Evolutionary conservation across 2,888 invertebrate genomes (phyloP), one percentile per base, ranked within the genome.

Genomic region (Cheilosia grossa): DNA sequence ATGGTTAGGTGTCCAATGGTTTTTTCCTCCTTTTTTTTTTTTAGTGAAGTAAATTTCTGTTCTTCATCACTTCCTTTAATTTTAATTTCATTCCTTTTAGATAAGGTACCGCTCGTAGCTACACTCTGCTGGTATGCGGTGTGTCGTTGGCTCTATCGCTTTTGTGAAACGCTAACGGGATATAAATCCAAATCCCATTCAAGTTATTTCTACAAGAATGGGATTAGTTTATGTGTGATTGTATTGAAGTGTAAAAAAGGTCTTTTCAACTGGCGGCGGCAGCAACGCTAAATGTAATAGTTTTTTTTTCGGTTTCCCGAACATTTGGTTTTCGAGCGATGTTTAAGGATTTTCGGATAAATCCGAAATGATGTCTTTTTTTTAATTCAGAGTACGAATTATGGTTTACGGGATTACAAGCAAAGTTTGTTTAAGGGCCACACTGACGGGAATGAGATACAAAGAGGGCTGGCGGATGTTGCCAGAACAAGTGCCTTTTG

Each of bases 221-320:
- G 80, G 83, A 83, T 83, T 75, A 83, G 80, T 80, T 83, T 83
- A 83, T 83, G 74, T 83, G 80, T 80, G 83, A 83, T 83, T 83
- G 83, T 80, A 83, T 83, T 79, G 49, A 59, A 74, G 64, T 27
- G 51, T 51, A 78, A 56, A 59, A 33, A 78, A 72, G 67, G 63
- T 64, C 42, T 69, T 64, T 56, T 49, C 47, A 37, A 13, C 37
- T 13, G 13, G 37, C 37, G 37, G 47, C 54, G 61, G 17, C 47
- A 9, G 44, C 40, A 37, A 44, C 56, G 51, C 56, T 75, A 49
- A 81, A 61, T 67, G 59, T 59, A 30, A 74, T 83, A 79, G 73
- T 79, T 78, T 69, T 40, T 27, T 13, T 33, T 30, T 30, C 49
- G 53, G 13, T 47, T 47, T 56, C 6, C 37, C n/a, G 58, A 70